Base-by-base conservation (phyloP, 2,113 vertebrate genomes). In the Epinephelus moara region DNA sequence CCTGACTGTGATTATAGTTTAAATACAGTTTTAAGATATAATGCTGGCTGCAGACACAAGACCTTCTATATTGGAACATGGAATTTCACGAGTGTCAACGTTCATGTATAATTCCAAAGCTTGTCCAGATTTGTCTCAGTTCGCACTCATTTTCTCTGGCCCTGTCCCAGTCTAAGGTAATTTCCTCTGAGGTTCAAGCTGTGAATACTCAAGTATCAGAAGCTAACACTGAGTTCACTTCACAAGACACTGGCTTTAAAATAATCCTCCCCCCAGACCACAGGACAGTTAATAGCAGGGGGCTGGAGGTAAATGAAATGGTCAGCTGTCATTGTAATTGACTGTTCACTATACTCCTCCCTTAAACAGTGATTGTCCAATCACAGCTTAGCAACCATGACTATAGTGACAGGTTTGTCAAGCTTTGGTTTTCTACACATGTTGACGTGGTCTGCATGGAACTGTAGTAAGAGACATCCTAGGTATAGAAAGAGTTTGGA, bases 141-240 rank as follows among this genome's bases (percentile, higher is more conserved):
- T 77, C 73, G 50, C 56, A 52, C 63, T 62, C 21, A 37, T 25
- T 70, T 63, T 63, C 14, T 59, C 66, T 50, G 57, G n/a, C 40
- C 12, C 56, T 52, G 55, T 64, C 19, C n/a, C 45, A 50, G 50
- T 52, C 19, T 15, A 2, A 68, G 27, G 49, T n/a, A 61, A 66
- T 70, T 53, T 70, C 25, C 53, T 71, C 66, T 14, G 10, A 53
- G 4, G 25, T 75, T 59, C 64, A 49, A 78, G 52, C 52, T 50
- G 21, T 27, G 61, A 55, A 76, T 70, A 37, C 10, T 59, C 49
- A 21, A 52, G 57, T 59, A 33, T 64, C 42, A 66, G 68, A 63
- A 33, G 23, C 33, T 77, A 42, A 52, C n/a, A 45, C 6, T 50
- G 72, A 60, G 60, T 60, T 67, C 15, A 60, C 18, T 72, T 78